Percentiles rank a stretch among this genome's conserved stretches.
Evolutionary conservation across 2,797 vertebrate genomes (phyloP).

Genomic region (Champsocephalus esox): DNA sequence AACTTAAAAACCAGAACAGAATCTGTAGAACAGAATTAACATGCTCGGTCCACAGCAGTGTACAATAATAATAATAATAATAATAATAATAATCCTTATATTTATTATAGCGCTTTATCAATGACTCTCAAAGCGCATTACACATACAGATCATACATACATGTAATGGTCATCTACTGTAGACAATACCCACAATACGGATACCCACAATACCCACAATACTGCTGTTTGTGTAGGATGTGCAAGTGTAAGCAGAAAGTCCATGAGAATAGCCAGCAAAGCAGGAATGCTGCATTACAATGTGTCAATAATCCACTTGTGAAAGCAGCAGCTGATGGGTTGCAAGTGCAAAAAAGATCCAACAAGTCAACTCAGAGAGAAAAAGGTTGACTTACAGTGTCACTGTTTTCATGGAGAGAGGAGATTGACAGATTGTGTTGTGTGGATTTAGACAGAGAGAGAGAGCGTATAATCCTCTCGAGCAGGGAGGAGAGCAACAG

Average conservation of each 20-base stretch:
- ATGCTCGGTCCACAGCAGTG: conserved; percentile 8
- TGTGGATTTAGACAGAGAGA: conserved; percentile 55
- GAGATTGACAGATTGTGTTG: conserved; percentile 71
- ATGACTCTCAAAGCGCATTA: too few relatives aligned
- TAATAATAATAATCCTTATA: too few relatives aligned
- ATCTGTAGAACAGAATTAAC: neutral
- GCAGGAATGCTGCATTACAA: conserved; percentile 33
- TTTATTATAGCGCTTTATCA: too few relatives aligned
- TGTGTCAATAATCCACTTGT: conserved; percentile 45
- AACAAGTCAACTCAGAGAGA: conserved; percentile 2
- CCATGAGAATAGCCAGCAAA: conserved; percentile 14
- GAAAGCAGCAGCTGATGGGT: conserved; percentile 35
- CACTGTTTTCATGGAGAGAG: conserved; percentile 28
- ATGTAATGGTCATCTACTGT: too few relatives aligned
- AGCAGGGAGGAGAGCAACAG: conserved; percentile 51
- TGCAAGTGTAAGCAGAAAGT: conserved; percentile 51
- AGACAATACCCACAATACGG: too few relatives aligned
- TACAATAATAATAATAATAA: neutral
- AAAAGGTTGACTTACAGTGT: neutral
- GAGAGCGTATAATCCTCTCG: conserved; percentile 70
- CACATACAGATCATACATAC: too few relatives aligned
- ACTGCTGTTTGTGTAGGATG: conserved; percentile 38
- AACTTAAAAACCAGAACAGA: neutral
- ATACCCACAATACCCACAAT: neutral
- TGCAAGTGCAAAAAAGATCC: conserved; percentile 28